Evolutionary conservation across 2,113 vertebrate genomes (phyloP), one percentile per base, ranked within the genome.

Genomic region (Carassius carassius): DNA sequence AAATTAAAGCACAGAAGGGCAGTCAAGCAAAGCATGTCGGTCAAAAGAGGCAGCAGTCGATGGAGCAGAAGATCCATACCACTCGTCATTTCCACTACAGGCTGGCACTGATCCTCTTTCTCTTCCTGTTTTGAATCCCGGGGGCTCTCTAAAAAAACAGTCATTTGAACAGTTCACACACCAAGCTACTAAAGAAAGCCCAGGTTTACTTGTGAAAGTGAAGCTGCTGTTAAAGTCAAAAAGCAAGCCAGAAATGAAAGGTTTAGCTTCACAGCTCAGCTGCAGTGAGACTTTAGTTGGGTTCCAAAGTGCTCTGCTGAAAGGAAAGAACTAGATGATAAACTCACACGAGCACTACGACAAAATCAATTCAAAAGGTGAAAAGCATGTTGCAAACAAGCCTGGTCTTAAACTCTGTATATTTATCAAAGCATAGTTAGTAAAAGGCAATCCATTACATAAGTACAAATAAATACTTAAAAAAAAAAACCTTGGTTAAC

Each of bases 141-240:
- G 11, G 60, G 76, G 47, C 73, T 32, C 35, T 88, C 87, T 88
- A 82, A 79, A 44, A 44, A 83, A 70, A 85, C 51, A 88, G 44
- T 16, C 17, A 81, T 60, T 85, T 29, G 13, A 86, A 63, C 44
- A 44, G 44, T 87, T 80, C 56, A 72, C 29, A 62, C 75, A 82
- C 44, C 29, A 37, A 77, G 62, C 25, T 19, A 56, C 51, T 17
- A 60, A 47, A 17, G 32, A 37, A 84, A 63, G 5, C 35, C 17
- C n/a, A 72, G 74, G 19, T 78, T 86, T 70, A 72, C 72, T 72
- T 54, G 49, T 25, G 16, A 81, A 60, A 35, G 47, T 65, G 19
- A 62, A 83, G 41, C 37, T 29, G 49, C 74, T 54, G 49, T 32
- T 76, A 29, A 54, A 25, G 16, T 54, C 49, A 76, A 54, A 54